A percentile compares a stretch with the other conserved stretches of the same genome.
Evolutionary conservation across 2,797 vertebrate species (phyloP).

Genomic region (Linurgus olivaceus): DNA sequence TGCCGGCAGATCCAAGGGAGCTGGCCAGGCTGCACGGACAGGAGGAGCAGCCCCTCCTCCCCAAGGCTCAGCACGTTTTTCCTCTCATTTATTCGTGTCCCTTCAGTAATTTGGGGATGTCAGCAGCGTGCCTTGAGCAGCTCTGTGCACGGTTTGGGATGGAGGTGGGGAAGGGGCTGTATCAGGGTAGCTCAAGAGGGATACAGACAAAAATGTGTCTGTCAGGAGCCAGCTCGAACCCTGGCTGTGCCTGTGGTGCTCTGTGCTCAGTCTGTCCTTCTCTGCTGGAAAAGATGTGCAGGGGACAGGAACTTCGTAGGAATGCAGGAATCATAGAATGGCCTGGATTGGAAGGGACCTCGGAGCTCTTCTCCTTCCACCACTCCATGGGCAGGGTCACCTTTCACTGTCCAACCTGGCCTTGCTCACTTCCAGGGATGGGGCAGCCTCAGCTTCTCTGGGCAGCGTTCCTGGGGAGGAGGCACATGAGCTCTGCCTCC

Average conservation of each 20-base stretch:
- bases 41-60: background rate
- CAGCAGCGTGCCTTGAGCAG: background rate
- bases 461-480: background rate
- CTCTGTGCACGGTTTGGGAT: background rate
- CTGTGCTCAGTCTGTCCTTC: background rate
- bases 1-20: fast-evolving
- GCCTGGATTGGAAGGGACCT: background rate
- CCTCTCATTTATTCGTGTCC: background rate
- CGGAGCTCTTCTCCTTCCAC: too few relatives aligned
- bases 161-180: background rate
- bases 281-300: background rate
- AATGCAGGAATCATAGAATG: background rate
- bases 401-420: fast-evolving
- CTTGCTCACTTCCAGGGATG: background rate
- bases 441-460: background rate
- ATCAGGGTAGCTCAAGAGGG: fast-evolving
- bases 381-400: background rate
- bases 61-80: background rate
- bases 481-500: fast-evolving
- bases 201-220: background rate
- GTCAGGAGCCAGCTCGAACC: background rate
- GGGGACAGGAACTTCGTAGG: fast-evolving
- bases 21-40: background rate
- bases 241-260: background rate
- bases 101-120: background rate